Conservation (phyloP, 2,888 invertebrate species). For the Notodonta ziczac region DNA sequence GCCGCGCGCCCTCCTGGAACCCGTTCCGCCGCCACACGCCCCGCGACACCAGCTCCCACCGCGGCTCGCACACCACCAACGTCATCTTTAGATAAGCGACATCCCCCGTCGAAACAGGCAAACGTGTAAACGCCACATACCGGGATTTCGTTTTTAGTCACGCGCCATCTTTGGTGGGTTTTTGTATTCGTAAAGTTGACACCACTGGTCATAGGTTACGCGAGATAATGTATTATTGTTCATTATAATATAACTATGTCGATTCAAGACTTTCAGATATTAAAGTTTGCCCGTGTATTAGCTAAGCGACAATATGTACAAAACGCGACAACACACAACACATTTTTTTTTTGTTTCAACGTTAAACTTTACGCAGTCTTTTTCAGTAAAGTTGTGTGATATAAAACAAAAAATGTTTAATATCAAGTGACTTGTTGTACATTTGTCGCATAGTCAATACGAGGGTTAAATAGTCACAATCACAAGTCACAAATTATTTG, state of each 20-base stretch:
- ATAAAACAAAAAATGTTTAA: no score
- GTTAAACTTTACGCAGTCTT: no score
- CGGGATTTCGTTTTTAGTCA: slow-evolving; percentile 11
- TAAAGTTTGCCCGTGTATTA: neutral
- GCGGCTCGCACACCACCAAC: slow-evolving; percentile 79
- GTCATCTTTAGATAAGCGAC: slow-evolving; percentile 81
- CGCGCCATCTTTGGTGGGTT: slow-evolving; percentile 28
- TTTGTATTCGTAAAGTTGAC: neutral
- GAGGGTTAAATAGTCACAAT: neutral
- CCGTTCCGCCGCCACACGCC: slow-evolving; percentile 87
- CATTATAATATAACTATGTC: no score
- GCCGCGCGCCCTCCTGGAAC: slow-evolving; percentile 87
- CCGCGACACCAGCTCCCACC: slow-evolving; percentile 79
- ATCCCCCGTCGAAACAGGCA: slow-evolving; percentile 1
- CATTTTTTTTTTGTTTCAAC: no score
- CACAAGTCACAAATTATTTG: neutral
- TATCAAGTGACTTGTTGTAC: neutral
- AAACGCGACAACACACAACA: no score
- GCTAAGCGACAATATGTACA: neutral
- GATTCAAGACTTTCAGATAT: no score
- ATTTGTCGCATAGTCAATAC: neutral
- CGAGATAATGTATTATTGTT: neutral
- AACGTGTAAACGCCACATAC: slow-evolving; percentile 33
- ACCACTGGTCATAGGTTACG: slow-evolving; percentile 4
- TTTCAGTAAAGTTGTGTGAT: no score